Evolutionary conservation across 2,888 invertebrate species (phyloP).

Genomic region (Apamea epomidion): DNA sequence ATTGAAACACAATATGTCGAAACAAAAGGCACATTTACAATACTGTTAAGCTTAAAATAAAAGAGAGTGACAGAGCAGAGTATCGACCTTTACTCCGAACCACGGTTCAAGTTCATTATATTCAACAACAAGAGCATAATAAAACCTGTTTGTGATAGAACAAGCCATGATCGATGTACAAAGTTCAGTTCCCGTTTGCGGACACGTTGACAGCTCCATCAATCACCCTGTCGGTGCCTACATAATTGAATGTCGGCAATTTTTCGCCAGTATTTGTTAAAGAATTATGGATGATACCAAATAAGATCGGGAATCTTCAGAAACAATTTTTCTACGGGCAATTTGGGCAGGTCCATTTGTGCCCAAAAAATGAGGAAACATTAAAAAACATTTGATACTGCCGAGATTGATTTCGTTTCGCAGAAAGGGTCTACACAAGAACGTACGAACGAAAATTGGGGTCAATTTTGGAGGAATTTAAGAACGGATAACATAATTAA

Average conservation of each 20-base stretch:
- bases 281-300: slow-evolving; percentile 61
- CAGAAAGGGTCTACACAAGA: slow-evolving; percentile 13
- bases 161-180: slow-evolving; percentile 68
- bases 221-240: slow-evolving; percentile 63
- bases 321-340: slow-evolving; percentile 22
- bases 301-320: slow-evolving; percentile 44
- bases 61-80: neutral
- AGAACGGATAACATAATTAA: slow-evolving; percentile 63
- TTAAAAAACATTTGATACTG: slow-evolving; percentile 32
- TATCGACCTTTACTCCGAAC: slow-evolving; percentile 16
- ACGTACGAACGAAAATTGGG: slow-evolving; percentile 41
- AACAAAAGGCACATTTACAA: neutral
- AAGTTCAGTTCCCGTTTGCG: slow-evolving; percentile 64
- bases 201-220: slow-evolving; percentile 65
- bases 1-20: neutral
- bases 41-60: neutral
- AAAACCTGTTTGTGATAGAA: slow-evolving; percentile 61
- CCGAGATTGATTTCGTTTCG: slow-evolving; percentile 22
- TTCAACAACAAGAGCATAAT: slow-evolving; percentile 60
- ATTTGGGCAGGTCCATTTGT: slow-evolving; percentile 22
- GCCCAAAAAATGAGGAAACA: neutral
- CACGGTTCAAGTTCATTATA: slow-evolving; percentile 58
- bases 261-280: slow-evolving; percentile 65
- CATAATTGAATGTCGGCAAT: slow-evolving; percentile 69
- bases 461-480: slow-evolving; percentile 51